Evolutionary conservation across 2,113 vertebrate species (phyloP).

Genomic region (Colossoma macropomum): DNA sequence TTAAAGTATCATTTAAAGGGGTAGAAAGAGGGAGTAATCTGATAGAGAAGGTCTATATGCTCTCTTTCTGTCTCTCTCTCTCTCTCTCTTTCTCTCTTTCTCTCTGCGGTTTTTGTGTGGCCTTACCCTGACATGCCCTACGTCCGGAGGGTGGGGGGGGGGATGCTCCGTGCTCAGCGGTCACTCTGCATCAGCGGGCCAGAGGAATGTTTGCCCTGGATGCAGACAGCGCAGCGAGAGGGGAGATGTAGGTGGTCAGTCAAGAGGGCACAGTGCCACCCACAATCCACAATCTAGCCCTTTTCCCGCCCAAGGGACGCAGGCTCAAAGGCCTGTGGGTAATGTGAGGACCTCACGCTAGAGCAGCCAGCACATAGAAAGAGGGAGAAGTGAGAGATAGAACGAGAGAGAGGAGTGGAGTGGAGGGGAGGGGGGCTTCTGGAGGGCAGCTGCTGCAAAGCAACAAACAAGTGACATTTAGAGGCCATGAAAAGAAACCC

Average conservation of each 20-base stretch:
- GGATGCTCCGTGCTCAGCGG: slow-evolving; percentile 64
- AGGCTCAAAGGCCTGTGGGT: slow-evolving; percentile 56
- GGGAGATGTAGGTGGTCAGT: slow-evolving; percentile 69
- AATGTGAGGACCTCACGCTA: slow-evolving; percentile 42
- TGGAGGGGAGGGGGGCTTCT: slow-evolving; percentile 35
- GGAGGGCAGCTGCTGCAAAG: slow-evolving; percentile 54
- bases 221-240: slow-evolving; percentile 21
- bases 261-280: slow-evolving; percentile 56
- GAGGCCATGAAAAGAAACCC: slow-evolving; percentile 69
- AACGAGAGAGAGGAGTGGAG: slow-evolving; percentile 28
- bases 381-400: slow-evolving; percentile 50
- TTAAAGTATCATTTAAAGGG: slow-evolving; percentile 35
- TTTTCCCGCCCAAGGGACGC: slow-evolving; percentile 64
- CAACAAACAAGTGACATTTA: slow-evolving; percentile 58
- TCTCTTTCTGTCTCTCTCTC: slow-evolving; percentile 47
- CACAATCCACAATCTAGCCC: slow-evolving; percentile 60
- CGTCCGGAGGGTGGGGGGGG: slow-evolving; percentile 63
- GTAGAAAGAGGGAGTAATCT: slow-evolving; percentile 40
- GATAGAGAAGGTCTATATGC: slow-evolving; percentile 52
- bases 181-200: slow-evolving; percentile 79
- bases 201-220: slow-evolving; percentile 71
- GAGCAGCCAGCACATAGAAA: slow-evolving; percentile 25
- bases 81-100: slow-evolving; percentile 48
- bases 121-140: slow-evolving; percentile 38
- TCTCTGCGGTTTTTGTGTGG: slow-evolving; percentile 39